Base-by-base conservation (phyloP, 2,113 vertebrate species). In the Arenaria interpres region DNA sequence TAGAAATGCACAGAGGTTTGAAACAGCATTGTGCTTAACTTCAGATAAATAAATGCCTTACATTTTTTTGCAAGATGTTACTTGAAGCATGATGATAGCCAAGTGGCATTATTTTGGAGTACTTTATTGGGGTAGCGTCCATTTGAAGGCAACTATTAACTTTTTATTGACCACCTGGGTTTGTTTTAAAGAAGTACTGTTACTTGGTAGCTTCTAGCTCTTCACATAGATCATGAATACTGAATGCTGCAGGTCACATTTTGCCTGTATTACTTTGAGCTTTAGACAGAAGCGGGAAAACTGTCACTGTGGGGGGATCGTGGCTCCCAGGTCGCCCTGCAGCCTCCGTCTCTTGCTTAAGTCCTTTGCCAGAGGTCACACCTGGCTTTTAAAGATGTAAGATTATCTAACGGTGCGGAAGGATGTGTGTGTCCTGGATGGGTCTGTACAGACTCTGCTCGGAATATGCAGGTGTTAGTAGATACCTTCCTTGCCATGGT, bases 41-140 rank as follows among this genome's bases (percentile, higher is more conserved):
- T 73, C 12, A 69, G 10, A 28, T 50, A 35, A 28, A 28, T 25
- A 30, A 12, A 2, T 12, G 15, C 17, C 23, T 71, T 37, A 11
- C 5, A 6, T 5, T 28, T 23, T 30, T 28, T 46, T 8, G 14
- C 18, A 23, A 37, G 37, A 2, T 71, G 14, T 75, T 48, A 23
- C 6, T 50, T 46, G 77, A 23, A 54, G 67, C n/a, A 9, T 6
- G 14, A 25, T 2, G 19, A 43, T 17, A 48, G 62, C 11, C 48
- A 12, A 4, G 3, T 3, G 50, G 45, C 6, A 0, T 62, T 69
- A 5, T 35, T 72, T 57, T 10, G 33, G 8, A n/a, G 4, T 23
- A 1, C 22, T 71, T 57, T 0, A 9, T 1, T 46, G 50, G 20
- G 23, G 12, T 1, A 27, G 59, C 43, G 63, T 53, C 69, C 30